Conservation (phyloP, 37 sponge, comb jelly and placozoan genomes). For the Aplysina aerophoba region DNA sequence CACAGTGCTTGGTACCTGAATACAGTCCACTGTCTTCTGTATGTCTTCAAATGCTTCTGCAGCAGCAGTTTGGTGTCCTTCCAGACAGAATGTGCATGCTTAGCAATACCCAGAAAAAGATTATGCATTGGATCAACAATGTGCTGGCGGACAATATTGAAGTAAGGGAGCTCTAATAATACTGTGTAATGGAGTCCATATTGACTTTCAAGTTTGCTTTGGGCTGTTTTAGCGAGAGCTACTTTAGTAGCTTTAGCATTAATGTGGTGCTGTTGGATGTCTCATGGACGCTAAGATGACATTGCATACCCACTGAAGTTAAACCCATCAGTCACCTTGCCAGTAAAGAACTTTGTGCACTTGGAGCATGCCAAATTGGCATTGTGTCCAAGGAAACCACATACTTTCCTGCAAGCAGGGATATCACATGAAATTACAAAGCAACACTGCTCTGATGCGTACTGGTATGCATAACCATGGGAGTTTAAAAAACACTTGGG, state of each 20-base stretch:
- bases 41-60: constrained; percentile 20
- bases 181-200: constrained; percentile 15
- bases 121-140: constrained; percentile 32
- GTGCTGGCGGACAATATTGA: neutral
- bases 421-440: constrained; percentile 4
- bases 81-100: neutral
- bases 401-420: constrained; percentile 11
- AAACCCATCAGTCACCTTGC: neutral
- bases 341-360: neutral
- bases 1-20: constrained; percentile 30
- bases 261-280: neutral
- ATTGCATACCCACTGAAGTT: neutral
- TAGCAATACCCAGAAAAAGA: constrained; percentile 7
- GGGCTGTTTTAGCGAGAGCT: neutral
- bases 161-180: constrained; percentile 7
- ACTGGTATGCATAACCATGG: neutral
- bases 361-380: constrained; percentile 16
- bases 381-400: constrained; percentile 21
- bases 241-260: neutral
- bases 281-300: neutral
- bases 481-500: too few species aligned
- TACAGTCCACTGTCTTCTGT: constrained; percentile 28
- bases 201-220: neutral
- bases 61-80: constrained; percentile 5
- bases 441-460: neutral